phyloP scores from a whole-genome alignment of 2,888 invertebrate species.

The Parthenolecanium corni region DNA sequence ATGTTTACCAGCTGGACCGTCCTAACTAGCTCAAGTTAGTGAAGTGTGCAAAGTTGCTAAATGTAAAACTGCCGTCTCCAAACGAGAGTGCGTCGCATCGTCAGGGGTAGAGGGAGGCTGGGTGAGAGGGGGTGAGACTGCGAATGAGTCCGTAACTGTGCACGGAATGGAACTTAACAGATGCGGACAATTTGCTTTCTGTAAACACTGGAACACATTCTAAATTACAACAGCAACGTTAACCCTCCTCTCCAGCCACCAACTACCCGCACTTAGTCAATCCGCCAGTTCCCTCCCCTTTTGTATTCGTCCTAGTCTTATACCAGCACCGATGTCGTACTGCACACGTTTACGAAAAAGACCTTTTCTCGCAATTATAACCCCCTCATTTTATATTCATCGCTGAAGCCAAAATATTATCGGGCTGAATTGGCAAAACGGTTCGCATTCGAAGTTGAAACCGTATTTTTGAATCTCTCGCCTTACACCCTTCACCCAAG shows the following conservation, averaged over 20 bases:
- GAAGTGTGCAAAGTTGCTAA: constrained; percentile 28
- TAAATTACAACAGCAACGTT: constrained; percentile 30
- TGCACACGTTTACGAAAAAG: constrained; percentile 8
- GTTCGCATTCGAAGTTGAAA: constrained; percentile 2
- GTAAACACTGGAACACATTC: constrained; percentile 32
- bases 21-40: constrained; percentile 28
- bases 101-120: background rate
- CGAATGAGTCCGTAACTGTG: background rate
- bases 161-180: constrained; percentile 30
- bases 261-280: background rate
- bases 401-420: constrained; percentile 24
- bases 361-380: constrained; percentile 27
- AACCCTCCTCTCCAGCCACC: background rate
- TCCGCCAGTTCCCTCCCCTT: no score
- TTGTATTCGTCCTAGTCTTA: background rate
- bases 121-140: background rate
- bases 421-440: constrained; percentile 13
- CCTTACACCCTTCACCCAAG: no score
- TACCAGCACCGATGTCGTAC: background rate
- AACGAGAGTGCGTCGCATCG: constrained; percentile 4
- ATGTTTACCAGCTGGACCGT: constrained; percentile 27
- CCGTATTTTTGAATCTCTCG: background rate
- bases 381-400: constrained; percentile 29
- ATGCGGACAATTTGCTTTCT: constrained; percentile 32
- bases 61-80: constrained; percentile 15